Base-by-base conservation (phyloP, 2,888 invertebrate genomes). In the Dryocosmus kuriphilus region DNA sequence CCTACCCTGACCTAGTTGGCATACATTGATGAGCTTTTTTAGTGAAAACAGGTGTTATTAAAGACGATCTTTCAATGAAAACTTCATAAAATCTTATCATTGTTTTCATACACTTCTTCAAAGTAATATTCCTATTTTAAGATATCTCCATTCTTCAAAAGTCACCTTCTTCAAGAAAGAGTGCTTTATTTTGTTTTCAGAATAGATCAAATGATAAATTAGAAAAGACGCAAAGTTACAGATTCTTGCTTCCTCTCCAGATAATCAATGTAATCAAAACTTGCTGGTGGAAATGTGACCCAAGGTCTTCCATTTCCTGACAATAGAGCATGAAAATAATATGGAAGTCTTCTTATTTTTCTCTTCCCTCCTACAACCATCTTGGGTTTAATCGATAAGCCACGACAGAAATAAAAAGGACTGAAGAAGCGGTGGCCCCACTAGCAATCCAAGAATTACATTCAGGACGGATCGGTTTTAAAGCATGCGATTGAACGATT, bases 41-140 rank as follows among this genome's bases (percentile, higher is more conserved):
- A 46, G 46, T 71, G 30, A n/a, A 55, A 71, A 51, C 71, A 51
- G 71, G 71, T 71, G 46, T 71, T 65, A 63, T 65, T 51, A 22
- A 63, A 63, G 32, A 35, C 3, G 35, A 35, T 22, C n/a, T 35
- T 30, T 1, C 19, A 67, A 38, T 65, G n/a, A 67, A 16, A 67
- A 8, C 2, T 41, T 41, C 38, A 1, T 16, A 16, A 41, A 16
- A 0, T 41, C 5, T 16, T 5, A 41, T 41, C 4, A 41, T 41
- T 41, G 32, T 32, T 32, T 32, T 32, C 32, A 2, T 32, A 4
- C 4, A 7, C 7, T 7, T 32, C 7, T 32, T 7, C 7, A 32
- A n/a, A n/a, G n/a, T n/a, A n/a, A n/a, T n/a, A n/a, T n/a, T n/a
- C n/a, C n/a, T n/a, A n/a, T n/a, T n/a, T n/a, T n/a, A n/a, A n/a